Conservation (phyloP, 2,797 vertebrate genomes). For the Hipposideros larvatus region DNA sequence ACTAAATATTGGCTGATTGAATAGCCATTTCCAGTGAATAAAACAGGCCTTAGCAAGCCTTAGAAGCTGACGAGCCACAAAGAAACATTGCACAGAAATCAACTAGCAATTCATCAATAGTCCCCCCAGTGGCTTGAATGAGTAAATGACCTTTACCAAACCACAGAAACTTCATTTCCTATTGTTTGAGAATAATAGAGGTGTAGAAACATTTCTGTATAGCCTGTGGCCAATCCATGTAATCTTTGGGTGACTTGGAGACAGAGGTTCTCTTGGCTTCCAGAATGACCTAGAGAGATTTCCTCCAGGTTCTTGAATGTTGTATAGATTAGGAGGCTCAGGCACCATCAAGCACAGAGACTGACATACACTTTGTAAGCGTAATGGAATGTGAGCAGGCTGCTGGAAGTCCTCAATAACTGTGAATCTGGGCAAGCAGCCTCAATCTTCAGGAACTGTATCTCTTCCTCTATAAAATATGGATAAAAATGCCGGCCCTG, state of each 20-base stretch:
- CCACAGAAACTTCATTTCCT: not conserved
- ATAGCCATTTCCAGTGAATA: conserved; percentile 49
- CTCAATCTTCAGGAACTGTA: not conserved
- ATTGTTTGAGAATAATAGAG: conserved; percentile 7
- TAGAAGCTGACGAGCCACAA: not conserved
- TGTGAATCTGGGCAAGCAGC: not conserved
- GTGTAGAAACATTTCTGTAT: not conserved
- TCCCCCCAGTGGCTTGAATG: conserved; percentile 54
- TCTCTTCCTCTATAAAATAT: not conserved
- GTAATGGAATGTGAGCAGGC: not conserved
- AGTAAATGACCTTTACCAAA: conserved; percentile 65
- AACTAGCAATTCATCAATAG: conserved; percentile 65
- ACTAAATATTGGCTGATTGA: conserved; percentile 51
- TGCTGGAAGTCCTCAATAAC: not conserved
- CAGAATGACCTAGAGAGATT: not conserved
- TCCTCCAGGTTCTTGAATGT: not conserved
- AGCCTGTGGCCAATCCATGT: not conserved
- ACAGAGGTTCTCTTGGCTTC: not conserved
- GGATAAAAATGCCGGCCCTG: not conserved
- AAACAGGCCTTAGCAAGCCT: conserved; percentile 31
- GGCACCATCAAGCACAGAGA: not conserved
- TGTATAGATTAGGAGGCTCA: not conserved
- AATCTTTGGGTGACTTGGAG: not conserved
- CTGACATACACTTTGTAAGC: not conserved
- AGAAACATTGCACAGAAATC: conserved; percentile 53